These are phyloP conservation scores for Oreotrochilus melanogaster DNA, from an alignment of 2,113 vertebrate species.

Conservation along the genomic window DNA sequence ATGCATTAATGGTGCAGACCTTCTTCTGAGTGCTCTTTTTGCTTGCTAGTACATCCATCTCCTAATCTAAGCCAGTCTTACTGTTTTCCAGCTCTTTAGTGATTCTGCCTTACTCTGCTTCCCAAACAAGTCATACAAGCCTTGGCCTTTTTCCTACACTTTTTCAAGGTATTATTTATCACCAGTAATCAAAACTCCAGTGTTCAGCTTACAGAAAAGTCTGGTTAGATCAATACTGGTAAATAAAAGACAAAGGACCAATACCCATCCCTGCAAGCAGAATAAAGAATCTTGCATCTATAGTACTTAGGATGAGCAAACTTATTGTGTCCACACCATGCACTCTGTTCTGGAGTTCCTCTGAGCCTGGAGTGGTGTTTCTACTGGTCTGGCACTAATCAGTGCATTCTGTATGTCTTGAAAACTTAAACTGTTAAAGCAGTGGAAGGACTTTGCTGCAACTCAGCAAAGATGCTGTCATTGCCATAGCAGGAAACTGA, in stretches of 20 bases:
- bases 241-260: neutral
- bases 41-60: neutral
- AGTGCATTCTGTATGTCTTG: neutral
- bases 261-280: neutral
- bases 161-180: neutral
- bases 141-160: neutral
- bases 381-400: neutral
- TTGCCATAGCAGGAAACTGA: neutral
- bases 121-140: neutral
- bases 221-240: neutral
- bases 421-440: neutral
- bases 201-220: neutral
- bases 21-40: neutral
- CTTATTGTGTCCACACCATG: neutral
- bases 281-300: neutral
- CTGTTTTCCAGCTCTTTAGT: neutral
- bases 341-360: neutral
- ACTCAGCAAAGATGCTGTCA: neutral
- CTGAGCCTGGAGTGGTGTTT: neutral
- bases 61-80: neutral
- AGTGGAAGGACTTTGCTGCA: neutral
- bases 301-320: neutral
- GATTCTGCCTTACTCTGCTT: neutral
- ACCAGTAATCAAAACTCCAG: neutral
- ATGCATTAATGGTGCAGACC: neutral